Percentiles rank a stretch among this genome's conserved stretches.
These are phyloP conservation scores for Sylvicapra grimmia DNA, from an alignment of 2,113 vertebrate species.

Conservation along the genomic window DNA sequence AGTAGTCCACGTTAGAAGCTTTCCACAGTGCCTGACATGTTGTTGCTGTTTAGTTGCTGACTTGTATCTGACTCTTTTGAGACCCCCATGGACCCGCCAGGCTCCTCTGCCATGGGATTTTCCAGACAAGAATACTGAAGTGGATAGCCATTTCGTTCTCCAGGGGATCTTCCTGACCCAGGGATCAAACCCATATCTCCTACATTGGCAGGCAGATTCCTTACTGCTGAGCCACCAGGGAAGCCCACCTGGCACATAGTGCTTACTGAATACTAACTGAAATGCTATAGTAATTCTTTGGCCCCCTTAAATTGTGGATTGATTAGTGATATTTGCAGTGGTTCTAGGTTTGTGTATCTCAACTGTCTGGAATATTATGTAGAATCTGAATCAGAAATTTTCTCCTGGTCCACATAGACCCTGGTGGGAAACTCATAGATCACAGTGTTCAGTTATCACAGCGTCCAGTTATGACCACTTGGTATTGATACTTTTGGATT, in stretches of 20 bases:
- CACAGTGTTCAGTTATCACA: neutral
- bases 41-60: neutral
- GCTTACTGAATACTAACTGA: neutral
- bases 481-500: neutral
- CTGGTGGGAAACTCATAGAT: neutral
- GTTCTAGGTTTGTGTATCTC: neutral
- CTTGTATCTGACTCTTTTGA: neutral
- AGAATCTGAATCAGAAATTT: neutral
- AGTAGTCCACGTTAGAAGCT: neutral
- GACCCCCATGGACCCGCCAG: neutral
- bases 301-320: neutral
- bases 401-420: neutral
- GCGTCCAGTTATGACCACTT: neutral
- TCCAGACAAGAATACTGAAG: neutral
- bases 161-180: neutral
- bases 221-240: neutral
- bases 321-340: neutral
- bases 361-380: neutral
- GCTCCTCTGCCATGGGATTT: neutral
- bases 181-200: neutral
- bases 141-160: neutral
- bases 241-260: neutral
- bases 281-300: neutral
- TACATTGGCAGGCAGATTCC: neutral
- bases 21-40: neutral